Conservation (phyloP, 1,140 invertebrate species). For the Rhynchophorus ferrugineus region DNA sequence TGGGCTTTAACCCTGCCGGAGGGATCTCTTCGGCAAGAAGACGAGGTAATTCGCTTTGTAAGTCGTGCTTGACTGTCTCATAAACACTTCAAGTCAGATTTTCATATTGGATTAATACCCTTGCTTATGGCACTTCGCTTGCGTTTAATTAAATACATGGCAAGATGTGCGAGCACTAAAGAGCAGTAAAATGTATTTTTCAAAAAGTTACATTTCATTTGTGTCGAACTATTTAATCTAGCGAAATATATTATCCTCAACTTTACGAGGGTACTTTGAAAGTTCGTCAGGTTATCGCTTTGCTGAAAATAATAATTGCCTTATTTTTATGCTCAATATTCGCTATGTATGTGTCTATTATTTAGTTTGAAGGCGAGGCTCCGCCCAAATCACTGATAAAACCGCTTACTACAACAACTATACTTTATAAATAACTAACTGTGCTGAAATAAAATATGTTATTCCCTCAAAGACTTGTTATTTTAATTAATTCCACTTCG, state of each 20-base stretch:
- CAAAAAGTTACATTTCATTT: neutral
- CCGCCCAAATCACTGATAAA: too few species aligned
- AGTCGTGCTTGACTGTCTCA: constrained; percentile 18
- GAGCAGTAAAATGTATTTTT: neutral
- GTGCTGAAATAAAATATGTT: too few species aligned
- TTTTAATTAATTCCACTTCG: too few species aligned
- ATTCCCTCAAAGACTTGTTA: too few species aligned
- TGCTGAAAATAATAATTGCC: too few species aligned
- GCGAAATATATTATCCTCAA: neutral
- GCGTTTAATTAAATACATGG: constrained; percentile 14
- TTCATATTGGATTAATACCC: constrained; percentile 21
- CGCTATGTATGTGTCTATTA: too few species aligned
- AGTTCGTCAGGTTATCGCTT: too few species aligned
- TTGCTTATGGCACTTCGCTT: constrained; percentile 7
- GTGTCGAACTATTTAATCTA: neutral
- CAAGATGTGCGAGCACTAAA: neutral
- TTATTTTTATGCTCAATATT: too few species aligned
- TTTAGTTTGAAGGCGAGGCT: too few species aligned
- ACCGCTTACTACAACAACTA: too few species aligned
- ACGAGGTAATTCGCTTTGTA: constrained; percentile 20
- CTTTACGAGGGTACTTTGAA: too few species aligned
- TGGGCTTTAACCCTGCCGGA: constrained; percentile 14
- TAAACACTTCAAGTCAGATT: constrained; percentile 22
- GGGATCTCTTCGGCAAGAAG: constrained; percentile 15
- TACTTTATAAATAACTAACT: too few species aligned